These are phyloP conservation scores for Ailurus styani DNA, from an alignment of 2,113 vertebrate genomes.

Conservation along the genomic window DNA sequence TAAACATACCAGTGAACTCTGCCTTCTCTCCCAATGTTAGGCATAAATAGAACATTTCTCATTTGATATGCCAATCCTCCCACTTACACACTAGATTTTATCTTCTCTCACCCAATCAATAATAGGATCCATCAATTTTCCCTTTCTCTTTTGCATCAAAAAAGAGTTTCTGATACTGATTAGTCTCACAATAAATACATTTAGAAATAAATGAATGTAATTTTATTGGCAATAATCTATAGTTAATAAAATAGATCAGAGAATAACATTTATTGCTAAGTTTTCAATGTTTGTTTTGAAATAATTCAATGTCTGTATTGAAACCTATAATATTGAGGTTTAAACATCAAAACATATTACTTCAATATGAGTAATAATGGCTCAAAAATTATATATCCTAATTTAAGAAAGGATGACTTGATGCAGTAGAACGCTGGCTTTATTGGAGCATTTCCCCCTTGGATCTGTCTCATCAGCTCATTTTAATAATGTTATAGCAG, in stretches of 20 bases:
- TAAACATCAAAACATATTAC: background rate
- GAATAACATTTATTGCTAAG: background rate
- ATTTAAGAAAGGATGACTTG: conserved; percentile 75
- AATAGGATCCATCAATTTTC: background rate
- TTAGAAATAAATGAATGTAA: background rate
- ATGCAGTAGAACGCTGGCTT: conserved; percentile 58
- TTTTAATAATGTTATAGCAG: conserved; percentile 76
- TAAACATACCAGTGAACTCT: background rate
- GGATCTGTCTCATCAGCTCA: conserved; percentile 57
- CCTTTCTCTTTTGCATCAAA: background rate
- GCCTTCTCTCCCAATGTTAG: background rate
- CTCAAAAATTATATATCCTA: background rate
- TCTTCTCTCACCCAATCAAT: background rate
- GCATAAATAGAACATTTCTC: background rate
- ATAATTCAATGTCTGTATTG: background rate
- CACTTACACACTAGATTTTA: background rate
- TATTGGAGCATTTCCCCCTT: conserved; percentile 51
- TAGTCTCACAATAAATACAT: background rate
- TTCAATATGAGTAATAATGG: background rate
- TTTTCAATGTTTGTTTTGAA: background rate
- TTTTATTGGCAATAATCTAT: background rate
- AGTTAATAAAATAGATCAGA: background rate
- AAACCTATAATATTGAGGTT: background rate
- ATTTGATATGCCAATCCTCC: background rate
- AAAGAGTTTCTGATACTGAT: background rate